Evolutionary conservation across 2,797 vertebrate genomes (phyloP).

Genomic region (Myotis planiceps): DNA sequence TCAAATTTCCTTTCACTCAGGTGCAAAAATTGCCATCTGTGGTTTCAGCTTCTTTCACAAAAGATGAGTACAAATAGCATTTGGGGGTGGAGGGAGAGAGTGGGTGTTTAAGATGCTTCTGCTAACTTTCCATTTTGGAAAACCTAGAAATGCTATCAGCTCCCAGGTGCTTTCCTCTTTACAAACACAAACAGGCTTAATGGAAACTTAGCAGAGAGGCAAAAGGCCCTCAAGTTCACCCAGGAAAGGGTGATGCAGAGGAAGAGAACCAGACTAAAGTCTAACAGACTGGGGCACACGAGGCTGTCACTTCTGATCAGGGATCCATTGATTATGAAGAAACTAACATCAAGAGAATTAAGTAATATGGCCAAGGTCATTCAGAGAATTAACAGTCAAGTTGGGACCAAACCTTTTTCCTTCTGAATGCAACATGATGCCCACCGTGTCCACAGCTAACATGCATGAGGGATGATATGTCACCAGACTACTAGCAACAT

Average conservation of each 20-base stretch:
- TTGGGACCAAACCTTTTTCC: slow-evolving; percentile 31
- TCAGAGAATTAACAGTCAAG: neutral
- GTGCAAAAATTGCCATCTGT: neutral
- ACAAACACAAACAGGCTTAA: neutral
- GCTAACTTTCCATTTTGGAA: neutral
- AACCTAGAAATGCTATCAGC: neutral
- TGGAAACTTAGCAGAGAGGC: neutral
- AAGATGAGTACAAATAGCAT: neutral
- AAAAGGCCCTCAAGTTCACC: neutral
- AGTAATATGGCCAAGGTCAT: neutral
- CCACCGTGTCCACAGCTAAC: neutral
- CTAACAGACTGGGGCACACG: neutral
- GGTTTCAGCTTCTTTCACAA: neutral
- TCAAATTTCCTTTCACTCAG: neutral
- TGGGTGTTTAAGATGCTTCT: neutral
- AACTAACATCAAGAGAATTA: slow-evolving; percentile 17
- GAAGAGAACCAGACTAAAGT: neutral
- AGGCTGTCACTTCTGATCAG: neutral
- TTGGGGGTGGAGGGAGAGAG: neutral
- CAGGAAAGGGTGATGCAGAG: neutral
- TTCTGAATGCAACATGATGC: neutral
- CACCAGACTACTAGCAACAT: neutral
- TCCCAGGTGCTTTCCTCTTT: neutral
- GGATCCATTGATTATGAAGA: neutral
- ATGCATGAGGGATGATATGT: neutral